Percentiles rank a stretch among this genome's conserved stretches.
These are phyloP conservation scores for Agonopterix heracliana DNA, from an alignment of 2,888 invertebrate genomes.

Conservation along the genomic window DNA sequence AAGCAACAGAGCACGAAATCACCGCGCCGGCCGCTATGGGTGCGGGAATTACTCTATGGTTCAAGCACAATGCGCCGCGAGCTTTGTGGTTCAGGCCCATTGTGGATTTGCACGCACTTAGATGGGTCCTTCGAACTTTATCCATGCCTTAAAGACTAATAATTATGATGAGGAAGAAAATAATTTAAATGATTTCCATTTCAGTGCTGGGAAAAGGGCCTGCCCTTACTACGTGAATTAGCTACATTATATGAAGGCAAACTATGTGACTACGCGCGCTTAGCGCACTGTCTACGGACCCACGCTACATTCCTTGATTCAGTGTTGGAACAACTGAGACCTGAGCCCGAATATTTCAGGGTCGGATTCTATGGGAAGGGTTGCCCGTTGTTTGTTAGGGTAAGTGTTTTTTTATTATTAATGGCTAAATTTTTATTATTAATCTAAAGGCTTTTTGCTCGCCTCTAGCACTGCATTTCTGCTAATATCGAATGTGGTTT, in stretches of 20 bases:
- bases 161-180: too few relatives aligned
- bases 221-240: conserved; percentile 93
- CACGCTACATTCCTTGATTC: conserved; percentile 95
- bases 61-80: too few relatives aligned
- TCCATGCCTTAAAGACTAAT: too few relatives aligned
- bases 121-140: too few relatives aligned
- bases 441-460: too few relatives aligned
- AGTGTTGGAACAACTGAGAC: conserved; percentile 90
- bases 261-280: conserved; percentile 90
- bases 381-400: conserved; percentile 95
- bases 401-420: conserved; percentile 56
- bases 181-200: background rate
- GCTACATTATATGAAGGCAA: conserved; percentile 90
- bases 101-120: too few relatives aligned
- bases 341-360: conserved; percentile 95
- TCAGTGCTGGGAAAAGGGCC: conserved; percentile 96
- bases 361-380: conserved; percentile 97
- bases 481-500: too few relatives aligned
- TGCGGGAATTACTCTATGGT: too few relatives aligned
- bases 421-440: background rate
- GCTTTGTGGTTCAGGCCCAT: too few relatives aligned
- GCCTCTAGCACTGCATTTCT: too few relatives aligned
- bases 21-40: too few relatives aligned
- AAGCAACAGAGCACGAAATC: too few relatives aligned
- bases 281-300: conserved; percentile 88